phyloP scores from a whole-genome alignment of 2,797 vertebrate species.

The Buceros bicornis region DNA sequence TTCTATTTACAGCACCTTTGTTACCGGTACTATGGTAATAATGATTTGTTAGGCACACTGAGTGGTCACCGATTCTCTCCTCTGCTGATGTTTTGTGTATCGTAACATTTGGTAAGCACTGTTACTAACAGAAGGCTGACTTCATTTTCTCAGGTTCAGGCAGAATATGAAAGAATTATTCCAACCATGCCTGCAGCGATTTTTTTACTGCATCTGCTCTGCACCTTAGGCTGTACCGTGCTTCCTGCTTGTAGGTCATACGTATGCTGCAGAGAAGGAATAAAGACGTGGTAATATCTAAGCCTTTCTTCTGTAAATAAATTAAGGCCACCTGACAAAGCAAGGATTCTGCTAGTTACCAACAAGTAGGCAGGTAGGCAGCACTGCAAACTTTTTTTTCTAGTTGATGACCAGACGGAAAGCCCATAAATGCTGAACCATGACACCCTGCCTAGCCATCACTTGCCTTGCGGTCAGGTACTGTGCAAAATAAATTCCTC shows the following conservation, averaged over 20 bases:
- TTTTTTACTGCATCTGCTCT: neutral
- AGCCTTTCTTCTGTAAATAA: slow-evolving; percentile 57
- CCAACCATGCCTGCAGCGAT: neutral
- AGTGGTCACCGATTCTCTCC: slow-evolving; percentile 62
- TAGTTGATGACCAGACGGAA: neutral
- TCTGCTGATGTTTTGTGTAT: slow-evolving; percentile 42
- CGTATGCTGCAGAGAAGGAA: slow-evolving; percentile 39
- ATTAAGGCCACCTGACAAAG: slow-evolving; percentile 79
- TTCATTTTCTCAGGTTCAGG: slow-evolving; percentile 25
- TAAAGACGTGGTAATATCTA: slow-evolving; percentile 32
- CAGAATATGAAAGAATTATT: slow-evolving; percentile 5
- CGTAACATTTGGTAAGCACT: neutral
- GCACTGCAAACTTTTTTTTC: neutral
- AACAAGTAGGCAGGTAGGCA: slow-evolving; percentile 49
- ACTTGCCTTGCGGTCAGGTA: slow-evolving; percentile 68
- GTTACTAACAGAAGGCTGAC: neutral
- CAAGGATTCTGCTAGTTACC: slow-evolving; percentile 69
- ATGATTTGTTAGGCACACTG: slow-evolving; percentile 76
- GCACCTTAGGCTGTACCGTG: neutral
- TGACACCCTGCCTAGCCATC: neutral
- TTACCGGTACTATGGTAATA: slow-evolving; percentile 75
- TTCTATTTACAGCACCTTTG: slow-evolving; percentile 76
- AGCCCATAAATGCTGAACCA: slow-evolving; percentile 32
- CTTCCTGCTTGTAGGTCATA: neutral
- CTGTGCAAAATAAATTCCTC: slow-evolving; percentile 72